Percentiles rank a stretch among this genome's conserved stretches.
phyloP scores from a whole-genome alignment of 2,888 invertebrate genomes.

The Atherix ibis region DNA sequence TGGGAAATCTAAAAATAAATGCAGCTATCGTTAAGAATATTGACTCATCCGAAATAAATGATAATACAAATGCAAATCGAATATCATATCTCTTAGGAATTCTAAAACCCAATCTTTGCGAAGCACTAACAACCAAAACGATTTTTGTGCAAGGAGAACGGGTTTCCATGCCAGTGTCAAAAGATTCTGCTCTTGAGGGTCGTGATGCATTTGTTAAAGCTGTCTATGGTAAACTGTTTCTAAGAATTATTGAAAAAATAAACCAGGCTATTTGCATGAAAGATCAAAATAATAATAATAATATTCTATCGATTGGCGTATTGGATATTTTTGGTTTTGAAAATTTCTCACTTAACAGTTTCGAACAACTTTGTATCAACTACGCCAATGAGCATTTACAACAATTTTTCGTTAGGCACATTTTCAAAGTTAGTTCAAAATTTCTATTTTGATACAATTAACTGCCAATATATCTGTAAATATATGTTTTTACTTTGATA shows the following conservation, averaged over 20 bases:
- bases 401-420: conserved; percentile 89
- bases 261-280: conserved; percentile 68
- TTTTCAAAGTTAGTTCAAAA: conserved; percentile 51
- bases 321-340: conserved; percentile 96
- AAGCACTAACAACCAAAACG: conserved; percentile 72
- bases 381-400: conserved; percentile 93
- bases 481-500: not conserved
- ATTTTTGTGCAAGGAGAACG: conserved; percentile 72
- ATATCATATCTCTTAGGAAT: conserved; percentile 59
- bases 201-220: conserved; percentile 87
- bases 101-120: conserved; percentile 49
- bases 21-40: conserved; percentile 60
- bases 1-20: conserved; percentile 82
- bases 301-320: conserved; percentile 60
- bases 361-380: conserved; percentile 93
- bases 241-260: conserved; percentile 77
- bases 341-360: conserved; percentile 81
- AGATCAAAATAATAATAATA: conserved; percentile 37
- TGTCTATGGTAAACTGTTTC: conserved; percentile 81
- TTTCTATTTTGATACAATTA: not conserved
- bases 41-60: conserved; percentile 73
- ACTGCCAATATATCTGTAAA: not conserved
- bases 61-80: conserved; percentile 48
- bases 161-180: conserved; percentile 58
- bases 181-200: conserved; percentile 63